Conservation (phyloP, 1,140 invertebrate species). For the Ylistrum balloti region DNA sequence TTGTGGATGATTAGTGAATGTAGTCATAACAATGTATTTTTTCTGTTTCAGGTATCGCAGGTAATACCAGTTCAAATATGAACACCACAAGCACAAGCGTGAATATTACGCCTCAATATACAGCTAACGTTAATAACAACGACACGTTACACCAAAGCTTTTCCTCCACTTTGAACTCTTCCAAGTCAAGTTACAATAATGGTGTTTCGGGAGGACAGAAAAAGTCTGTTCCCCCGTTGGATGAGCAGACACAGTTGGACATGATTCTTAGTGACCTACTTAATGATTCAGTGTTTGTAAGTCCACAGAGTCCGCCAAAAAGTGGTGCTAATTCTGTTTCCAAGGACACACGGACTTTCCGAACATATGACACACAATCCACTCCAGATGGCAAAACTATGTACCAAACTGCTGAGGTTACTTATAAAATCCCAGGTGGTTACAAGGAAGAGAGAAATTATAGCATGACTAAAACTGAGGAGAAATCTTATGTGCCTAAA, state of each 20-base stretch:
- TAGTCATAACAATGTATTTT: not conserved
- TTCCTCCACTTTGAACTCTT: not conserved
- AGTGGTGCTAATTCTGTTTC: conserved; percentile 65
- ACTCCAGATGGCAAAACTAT: conserved; percentile 69
- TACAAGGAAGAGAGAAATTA: conserved; percentile 73
- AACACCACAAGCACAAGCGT: not conserved
- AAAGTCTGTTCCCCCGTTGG: conserved; percentile 66
- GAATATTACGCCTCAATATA: not conserved
- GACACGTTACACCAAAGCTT: conserved; percentile 2
- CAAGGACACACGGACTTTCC: conserved; percentile 74
- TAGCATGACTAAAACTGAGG: conserved; percentile 69
- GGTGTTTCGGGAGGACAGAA: conserved; percentile 60
- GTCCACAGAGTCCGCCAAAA: conserved; percentile 62
- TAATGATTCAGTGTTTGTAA: conserved; percentile 76
- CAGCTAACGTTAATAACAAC: not conserved
- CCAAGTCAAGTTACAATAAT: conserved; percentile 57
- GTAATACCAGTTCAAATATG: conserved; percentile 14
- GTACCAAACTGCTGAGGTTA: conserved; percentile 76
- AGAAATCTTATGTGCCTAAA: conserved; percentile 64
- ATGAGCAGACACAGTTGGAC: conserved; percentile 81
- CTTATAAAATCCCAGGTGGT: conserved; percentile 74
- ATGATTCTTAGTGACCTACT: conserved; percentile 80
- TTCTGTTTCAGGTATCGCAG: conserved; percentile 23
- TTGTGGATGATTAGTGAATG: not conserved
- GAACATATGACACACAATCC: conserved; percentile 67